Evolutionary conservation across 1,140 invertebrate species (phyloP).

Genomic region (Aphis craccivora): DNA sequence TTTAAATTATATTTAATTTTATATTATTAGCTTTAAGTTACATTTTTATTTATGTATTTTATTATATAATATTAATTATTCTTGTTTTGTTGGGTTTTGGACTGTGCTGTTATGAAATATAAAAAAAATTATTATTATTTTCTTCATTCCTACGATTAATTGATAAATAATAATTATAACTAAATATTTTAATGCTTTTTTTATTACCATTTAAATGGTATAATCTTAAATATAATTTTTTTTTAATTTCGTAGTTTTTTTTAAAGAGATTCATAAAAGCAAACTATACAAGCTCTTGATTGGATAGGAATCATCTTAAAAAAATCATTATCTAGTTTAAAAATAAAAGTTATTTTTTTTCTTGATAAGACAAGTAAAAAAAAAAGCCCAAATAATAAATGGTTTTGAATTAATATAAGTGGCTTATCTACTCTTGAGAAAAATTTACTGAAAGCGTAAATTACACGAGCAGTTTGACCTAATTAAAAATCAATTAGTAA

Average conservation of each 20-base stretch:
- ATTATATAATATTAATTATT: background rate
- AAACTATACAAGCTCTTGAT: background rate
- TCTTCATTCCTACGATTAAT: background rate
- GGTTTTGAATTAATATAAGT: background rate
- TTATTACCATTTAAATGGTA: background rate
- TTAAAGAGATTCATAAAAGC: background rate
- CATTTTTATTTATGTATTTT: background rate
- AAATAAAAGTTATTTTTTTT: background rate
- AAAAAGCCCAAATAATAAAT: background rate
- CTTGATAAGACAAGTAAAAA: background rate
- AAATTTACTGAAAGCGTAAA: background rate
- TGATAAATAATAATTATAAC: background rate
- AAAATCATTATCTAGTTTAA: background rate
- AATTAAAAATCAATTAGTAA: background rate
- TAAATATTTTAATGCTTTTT: background rate
- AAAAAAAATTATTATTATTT: background rate
- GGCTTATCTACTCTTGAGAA: background rate
- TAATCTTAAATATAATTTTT: background rate
- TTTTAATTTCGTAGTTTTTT: background rate
- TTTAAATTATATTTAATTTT: no score
- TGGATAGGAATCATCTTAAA: background rate
- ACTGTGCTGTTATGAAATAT: background rate
- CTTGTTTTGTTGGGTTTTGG: background rate
- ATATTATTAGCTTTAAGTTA: background rate
- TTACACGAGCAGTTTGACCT: no score